Percentiles rank a stretch among this genome's conserved stretches.
Conservation (phyloP, 2,888 invertebrate genomes). For the Habrosyne pyritoides region DNA sequence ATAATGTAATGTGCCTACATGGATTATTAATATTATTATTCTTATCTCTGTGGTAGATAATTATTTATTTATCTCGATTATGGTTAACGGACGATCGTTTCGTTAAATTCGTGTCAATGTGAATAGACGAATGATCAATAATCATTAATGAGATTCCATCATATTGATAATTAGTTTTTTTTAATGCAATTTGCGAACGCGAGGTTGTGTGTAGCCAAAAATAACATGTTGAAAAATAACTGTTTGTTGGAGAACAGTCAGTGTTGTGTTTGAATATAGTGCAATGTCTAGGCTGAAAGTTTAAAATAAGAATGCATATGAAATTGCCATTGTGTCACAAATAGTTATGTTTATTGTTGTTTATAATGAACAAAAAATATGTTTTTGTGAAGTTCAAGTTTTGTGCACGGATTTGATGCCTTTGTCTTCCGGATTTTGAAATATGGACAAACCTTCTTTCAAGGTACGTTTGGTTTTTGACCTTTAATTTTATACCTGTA, state of each 20-base stretch:
- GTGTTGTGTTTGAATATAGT: constrained; percentile 59
- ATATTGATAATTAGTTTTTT: constrained; percentile 8
- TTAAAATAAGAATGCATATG: constrained; percentile 57
- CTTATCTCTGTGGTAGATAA: constrained; percentile 12
- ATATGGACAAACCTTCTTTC: constrained; percentile 76
- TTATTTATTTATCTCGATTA: constrained; percentile 22
- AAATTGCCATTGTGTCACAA: constrained; percentile 47
- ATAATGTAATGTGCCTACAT: constrained; percentile 10
- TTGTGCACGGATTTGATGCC: constrained; percentile 35
- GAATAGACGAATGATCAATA: too few species aligned
- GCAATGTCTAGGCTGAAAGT: constrained; percentile 58
- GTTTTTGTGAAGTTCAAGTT: constrained; percentile 48
- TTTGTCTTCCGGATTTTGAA: constrained; percentile 61
- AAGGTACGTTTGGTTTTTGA: constrained; percentile 52
- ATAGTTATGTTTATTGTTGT: constrained; percentile 31
- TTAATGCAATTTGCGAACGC: constrained; percentile 18
- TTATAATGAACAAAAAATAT: constrained; percentile 37
- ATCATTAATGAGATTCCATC: too few species aligned
- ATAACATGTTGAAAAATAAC: constrained; percentile 56
- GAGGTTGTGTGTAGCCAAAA: constrained; percentile 43
- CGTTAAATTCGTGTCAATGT: constrained; percentile 8
- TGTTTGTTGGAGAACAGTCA: constrained; percentile 31
- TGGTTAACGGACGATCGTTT: constrained; percentile 15
- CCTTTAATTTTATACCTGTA: too few species aligned
- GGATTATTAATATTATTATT: constrained; percentile 14